These are phyloP conservation scores for Echeneis naucrates DNA, from an alignment of 2,797 vertebrate genomes.

Conservation along the genomic window DNA sequence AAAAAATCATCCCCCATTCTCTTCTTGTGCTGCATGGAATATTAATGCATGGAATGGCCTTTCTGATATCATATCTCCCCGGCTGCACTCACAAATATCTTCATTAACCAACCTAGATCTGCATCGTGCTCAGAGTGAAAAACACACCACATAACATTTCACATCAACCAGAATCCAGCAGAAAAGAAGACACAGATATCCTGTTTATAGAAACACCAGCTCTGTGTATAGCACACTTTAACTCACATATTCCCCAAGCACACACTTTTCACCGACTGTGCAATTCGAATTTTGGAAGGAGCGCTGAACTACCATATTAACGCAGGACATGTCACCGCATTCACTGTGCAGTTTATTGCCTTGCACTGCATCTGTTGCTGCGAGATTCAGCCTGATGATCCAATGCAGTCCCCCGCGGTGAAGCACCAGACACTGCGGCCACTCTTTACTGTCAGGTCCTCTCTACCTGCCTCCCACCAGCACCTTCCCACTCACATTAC, in stretches of 20 bases:
- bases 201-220: slow-evolving; percentile 2
- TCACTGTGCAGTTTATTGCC: slow-evolving; percentile 18
- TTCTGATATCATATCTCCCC: slow-evolving; percentile 62
- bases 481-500: slow-evolving; percentile 47
- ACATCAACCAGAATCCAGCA: slow-evolving; percentile 23
- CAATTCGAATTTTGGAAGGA: slow-evolving; percentile 21
- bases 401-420: slow-evolving; percentile 42
- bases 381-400: slow-evolving; percentile 43
- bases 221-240: neutral
- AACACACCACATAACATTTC: slow-evolving; percentile 22
- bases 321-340: slow-evolving; percentile 5
- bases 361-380: slow-evolving; percentile 24
- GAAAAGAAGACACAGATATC: slow-evolving; percentile 15
- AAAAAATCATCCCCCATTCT: slow-evolving; percentile 66
- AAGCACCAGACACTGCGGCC: slow-evolving; percentile 36
- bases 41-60: slow-evolving; percentile 69
- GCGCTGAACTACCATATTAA: slow-evolving; percentile 8
- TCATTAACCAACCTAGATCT: slow-evolving; percentile 54
- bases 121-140: slow-evolving; percentile 27
- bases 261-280: neutral
- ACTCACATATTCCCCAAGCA: neutral
- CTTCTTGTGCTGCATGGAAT: slow-evolving; percentile 67
- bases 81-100: slow-evolving; percentile 56
- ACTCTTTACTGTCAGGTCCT: slow-evolving; percentile 43
- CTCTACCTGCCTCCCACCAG: slow-evolving; percentile 37